Base-by-base conservation (phyloP, 2,797 vertebrate species). In the Cirrhinus molitorella region DNA sequence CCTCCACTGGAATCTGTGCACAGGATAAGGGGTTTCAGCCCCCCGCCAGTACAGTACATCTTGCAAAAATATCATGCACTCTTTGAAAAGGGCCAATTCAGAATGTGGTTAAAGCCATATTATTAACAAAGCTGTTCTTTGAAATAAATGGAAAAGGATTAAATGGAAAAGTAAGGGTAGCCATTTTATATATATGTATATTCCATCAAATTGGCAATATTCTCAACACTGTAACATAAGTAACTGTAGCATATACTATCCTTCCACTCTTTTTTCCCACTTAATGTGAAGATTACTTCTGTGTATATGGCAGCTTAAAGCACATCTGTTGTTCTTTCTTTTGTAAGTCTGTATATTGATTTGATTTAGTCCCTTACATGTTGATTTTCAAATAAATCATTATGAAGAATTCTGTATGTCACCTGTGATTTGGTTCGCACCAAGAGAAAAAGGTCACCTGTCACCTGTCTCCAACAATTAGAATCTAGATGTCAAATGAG, bases 181-280 rank as follows among this genome's bases (percentile, higher is more conserved):
- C 51, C 10, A 10, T 80, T 70, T 28, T 16, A 53, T 40, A 19
- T 3, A 61, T 16, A 53, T 40, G 12, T 3, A 61, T 23, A 70
- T 70, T 45, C 34, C 23, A 34, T 61, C 10, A 49, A 72, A 72
- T 47, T 28, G 40, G 17, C 34, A 31, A 21, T 34, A 47, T 57
- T 61, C 47, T 53, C 43, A 51, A 43, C 21, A 53, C 34, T 57
- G 66, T 70, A 57, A 16, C 8, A 59, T 9, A 85, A 49, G 57
- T 79, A 57, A 68, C n/a, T 71, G 45, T 73, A 21, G 53, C 37
- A 93, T 92, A 91, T 94, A 92, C 93, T 90, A 89, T 74, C 91
- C 89, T 90, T 77, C 73, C 88, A 87, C 47, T 43, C 14, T 85
- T 63, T 73, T 61, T 76, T 86, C 87, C 87, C 88, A 85, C 81